Evolutionary conservation across 30 jellyfish, hydroid and myxozoan genomes (phyloP), one percentile per base, ranked within the genome.

Genomic region (Mastigias papua): DNA sequence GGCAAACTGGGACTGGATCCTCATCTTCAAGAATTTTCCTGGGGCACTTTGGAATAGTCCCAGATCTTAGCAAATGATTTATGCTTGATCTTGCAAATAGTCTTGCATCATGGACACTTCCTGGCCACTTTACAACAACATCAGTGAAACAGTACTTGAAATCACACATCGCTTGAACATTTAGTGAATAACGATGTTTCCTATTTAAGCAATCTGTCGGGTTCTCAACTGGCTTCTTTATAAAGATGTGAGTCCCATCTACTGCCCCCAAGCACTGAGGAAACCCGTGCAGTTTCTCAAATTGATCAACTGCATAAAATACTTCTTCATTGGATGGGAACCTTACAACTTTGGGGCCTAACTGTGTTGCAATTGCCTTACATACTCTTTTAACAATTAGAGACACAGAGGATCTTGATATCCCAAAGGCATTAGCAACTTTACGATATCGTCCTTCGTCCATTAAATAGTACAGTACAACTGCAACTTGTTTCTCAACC

Each of bases 31-130:
- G 66, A 35, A 48, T 82, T 16, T 20, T 48, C 73, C 76, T 85
- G 29, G 63, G 34, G 74, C 94, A 85, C 22, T 19, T n/a, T 33
- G 94, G 94, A 8, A 85, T 85, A 13, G 4, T 76, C 27, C 34
- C 88, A 32, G 48, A 13, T 19, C 88, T 34, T 1, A 85, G 73
- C 21, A 7, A 10, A 19, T 73, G 54, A 76, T 85, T 85, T 17
- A 85, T 57, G 42, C 34, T n/a, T 15, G 94, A 85, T 20, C 72
- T 73, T 11, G 88, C 82, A 35, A 74, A 72, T 22, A 74, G 75
- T 16, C 87, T 49, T 16, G 91, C 91, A 58, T 88, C 91, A 34
- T 88, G 91, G 6, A 88, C 96, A 27, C 96, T 86, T 11, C 95
- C 94, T 2, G 95, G 89, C 89, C 89, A 75, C 62, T 57, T 74